Percentiles rank a stretch among this genome's conserved stretches.
phyloP scores from a whole-genome alignment of 2,888 invertebrate genomes.

The Rhodophaea formosa region DNA sequence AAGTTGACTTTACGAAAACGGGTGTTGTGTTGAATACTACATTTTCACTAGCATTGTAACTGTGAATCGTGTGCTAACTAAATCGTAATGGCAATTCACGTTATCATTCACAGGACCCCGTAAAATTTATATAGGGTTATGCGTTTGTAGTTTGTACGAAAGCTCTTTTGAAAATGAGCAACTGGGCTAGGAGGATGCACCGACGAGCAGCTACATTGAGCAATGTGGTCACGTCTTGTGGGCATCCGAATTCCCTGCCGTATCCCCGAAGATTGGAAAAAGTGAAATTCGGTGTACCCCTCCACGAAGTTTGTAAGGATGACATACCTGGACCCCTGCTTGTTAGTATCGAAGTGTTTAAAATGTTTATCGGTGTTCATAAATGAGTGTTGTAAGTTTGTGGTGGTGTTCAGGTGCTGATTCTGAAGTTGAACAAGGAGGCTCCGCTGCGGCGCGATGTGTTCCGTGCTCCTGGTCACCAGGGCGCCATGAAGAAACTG shows the following conservation, averaged over 20 bases:
- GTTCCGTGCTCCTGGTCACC: slow-evolving; percentile 96
- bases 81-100: slow-evolving; percentile 1
- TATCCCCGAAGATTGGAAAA: slow-evolving; percentile 93
- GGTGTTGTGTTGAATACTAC: neutral
- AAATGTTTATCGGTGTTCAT: slow-evolving; percentile 21
- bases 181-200: slow-evolving; percentile 96
- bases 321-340: slow-evolving; percentile 96
- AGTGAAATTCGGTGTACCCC: slow-evolving; percentile 95
- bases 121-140: slow-evolving; percentile 27
- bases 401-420: slow-evolving; percentile 85
- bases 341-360: slow-evolving; percentile 78
- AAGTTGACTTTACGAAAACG: slow-evolving; percentile 3
- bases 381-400: slow-evolving; percentile 22
- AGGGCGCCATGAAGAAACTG: slow-evolving; percentile 96
- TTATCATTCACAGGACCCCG: neutral
- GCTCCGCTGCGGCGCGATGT: slow-evolving; percentile 96
- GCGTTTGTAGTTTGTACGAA: slow-evolving; percentile 25
- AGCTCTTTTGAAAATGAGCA: slow-evolving; percentile 85
- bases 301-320: slow-evolving; percentile 96
- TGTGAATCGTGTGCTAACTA: neutral
- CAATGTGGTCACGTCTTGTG: slow-evolving; percentile 95
- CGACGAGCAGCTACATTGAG: slow-evolving; percentile 94
- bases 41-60: neutral
- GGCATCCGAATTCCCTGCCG: slow-evolving; percentile 89
- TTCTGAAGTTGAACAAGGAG: slow-evolving; percentile 96